Base-by-base conservation (phyloP, 2,113 vertebrate species). In the Rhineura floridana region DNA sequence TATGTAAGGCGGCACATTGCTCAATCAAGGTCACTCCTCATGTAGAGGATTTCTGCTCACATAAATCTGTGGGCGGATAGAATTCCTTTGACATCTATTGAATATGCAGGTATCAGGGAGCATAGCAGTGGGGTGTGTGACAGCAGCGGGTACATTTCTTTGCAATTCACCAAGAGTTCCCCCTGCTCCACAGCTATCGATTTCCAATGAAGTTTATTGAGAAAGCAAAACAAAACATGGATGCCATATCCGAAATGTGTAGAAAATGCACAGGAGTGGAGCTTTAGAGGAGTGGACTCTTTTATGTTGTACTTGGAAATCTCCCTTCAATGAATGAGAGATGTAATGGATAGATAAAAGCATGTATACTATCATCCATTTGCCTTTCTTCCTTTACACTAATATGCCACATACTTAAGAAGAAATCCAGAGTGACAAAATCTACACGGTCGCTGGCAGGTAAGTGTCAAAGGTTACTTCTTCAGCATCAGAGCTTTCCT, bases 341-440 rank as follows among this genome's bases (percentile, higher is more conserved):
- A 46, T 70, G 39, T n/a, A 42, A 25, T 5, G 15, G 17, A 52
- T 78, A n/a, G 25, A 42, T 69, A 81, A 92, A 93, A 81, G 89
- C 70, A 91, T 90, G 89, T 86, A 13, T 3, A 78, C 80, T 93
- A 87, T 88, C 85, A 90, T 69, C 70, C 82, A 77, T 81, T 70
- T 85, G 52, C 88, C 39, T 55, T 91, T 89, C 91, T 92, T 70
- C 63, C 33, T 75, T 72, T 65, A 21, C 0, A 36, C 83, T 67
- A 91, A 90, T 89, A 88, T 91, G 67, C 76, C 84, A 91, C 88
- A 81, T 87, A 59, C 87, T 91, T 91, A 93, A 90, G 52, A 84
- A 91, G 84, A 90, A 72, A 87, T 50, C 89, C 59, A 92, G 91
- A 81, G 82, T 52, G 52, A 90, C 85, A 94, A 94, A 95, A 94